A percentile compares a stretch with the other conserved stretches of the same genome.
Conservation (phyloP, 2,888 invertebrate genomes). For the Dastarcus helophoroides region DNA sequence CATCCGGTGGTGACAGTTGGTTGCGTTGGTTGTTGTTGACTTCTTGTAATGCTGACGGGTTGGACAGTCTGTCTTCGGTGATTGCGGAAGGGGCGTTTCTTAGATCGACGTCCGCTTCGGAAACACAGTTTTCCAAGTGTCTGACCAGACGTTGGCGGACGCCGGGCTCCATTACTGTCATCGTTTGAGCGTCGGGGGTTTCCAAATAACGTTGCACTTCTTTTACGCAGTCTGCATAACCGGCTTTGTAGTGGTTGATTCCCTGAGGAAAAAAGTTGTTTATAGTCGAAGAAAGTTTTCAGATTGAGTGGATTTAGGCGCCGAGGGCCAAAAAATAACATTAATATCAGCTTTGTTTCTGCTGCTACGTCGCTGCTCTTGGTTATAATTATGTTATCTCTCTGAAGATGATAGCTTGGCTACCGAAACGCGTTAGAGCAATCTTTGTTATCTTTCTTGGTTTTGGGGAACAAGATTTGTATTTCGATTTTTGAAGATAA, state of each 20-base stretch:
- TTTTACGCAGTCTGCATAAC: slow-evolving; percentile 53
- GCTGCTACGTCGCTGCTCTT: too few species aligned
- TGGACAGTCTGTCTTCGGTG: slow-evolving; percentile 21
- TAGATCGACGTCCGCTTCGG: slow-evolving; percentile 46
- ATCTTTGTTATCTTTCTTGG: too few species aligned
- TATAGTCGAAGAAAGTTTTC: too few species aligned
- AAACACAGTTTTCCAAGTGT: slow-evolving; percentile 50
- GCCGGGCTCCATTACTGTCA: slow-evolving; percentile 44
- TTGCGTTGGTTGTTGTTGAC: slow-evolving; percentile 28
- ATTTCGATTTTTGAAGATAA: too few species aligned
- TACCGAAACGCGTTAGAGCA: too few species aligned
- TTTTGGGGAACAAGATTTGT: too few species aligned
- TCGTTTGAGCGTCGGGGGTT: slow-evolving; percentile 49
- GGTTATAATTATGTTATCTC: too few species aligned
- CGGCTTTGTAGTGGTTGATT: slow-evolving; percentile 52
- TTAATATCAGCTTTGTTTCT: too few species aligned
- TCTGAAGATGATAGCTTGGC: too few species aligned
- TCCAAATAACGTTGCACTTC: slow-evolving; percentile 51
- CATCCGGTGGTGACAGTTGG: slow-evolving; percentile 11
- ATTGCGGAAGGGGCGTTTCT: slow-evolving; percentile 18
- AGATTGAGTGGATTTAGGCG: too few species aligned
- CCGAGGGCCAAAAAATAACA: too few species aligned
- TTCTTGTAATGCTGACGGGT: slow-evolving; percentile 31
- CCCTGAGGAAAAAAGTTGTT: too few species aligned
- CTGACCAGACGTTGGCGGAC: slow-evolving; percentile 47